These are phyloP conservation scores for Lumbricus terrestris DNA, from an alignment of 2,888 invertebrate species.

Conservation along the genomic window DNA sequence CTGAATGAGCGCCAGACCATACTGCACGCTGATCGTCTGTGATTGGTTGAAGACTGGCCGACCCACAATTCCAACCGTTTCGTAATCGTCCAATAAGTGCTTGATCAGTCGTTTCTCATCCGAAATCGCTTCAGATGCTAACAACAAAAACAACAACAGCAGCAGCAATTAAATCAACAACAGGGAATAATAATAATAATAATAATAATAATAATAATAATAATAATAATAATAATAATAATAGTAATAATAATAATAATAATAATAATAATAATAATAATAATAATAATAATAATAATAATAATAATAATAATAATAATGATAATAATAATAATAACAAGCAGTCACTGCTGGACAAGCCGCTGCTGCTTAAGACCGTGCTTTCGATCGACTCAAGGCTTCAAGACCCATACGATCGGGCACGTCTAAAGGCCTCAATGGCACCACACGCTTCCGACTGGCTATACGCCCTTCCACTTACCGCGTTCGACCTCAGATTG, in stretches of 20 bases:
- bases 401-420: no score
- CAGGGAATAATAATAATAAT: background rate
- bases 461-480: no score
- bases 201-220: background rate
- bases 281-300: no score
- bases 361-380: no score
- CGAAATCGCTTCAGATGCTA: slow-evolving; percentile 41
- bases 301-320: background rate
- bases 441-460: no score
- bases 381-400: no score
- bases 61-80: slow-evolving; percentile 51
- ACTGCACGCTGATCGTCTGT: slow-evolving; percentile 50
- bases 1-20: slow-evolving; percentile 57
- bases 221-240: no score
- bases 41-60: slow-evolving; percentile 53
- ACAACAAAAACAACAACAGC: no score
- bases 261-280: background rate
- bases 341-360: no score
- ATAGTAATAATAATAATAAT: background rate
- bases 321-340: background rate
- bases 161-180: no score
- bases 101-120: slow-evolving; percentile 55
- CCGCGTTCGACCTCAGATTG: no score
- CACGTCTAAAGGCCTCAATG: no score
- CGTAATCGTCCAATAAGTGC: slow-evolving; percentile 51